Percentiles rank a stretch among this genome's conserved stretches.
Evolutionary conservation across 2,888 invertebrate species (phyloP).

Genomic region (Lepetodrilus schrolli): DNA sequence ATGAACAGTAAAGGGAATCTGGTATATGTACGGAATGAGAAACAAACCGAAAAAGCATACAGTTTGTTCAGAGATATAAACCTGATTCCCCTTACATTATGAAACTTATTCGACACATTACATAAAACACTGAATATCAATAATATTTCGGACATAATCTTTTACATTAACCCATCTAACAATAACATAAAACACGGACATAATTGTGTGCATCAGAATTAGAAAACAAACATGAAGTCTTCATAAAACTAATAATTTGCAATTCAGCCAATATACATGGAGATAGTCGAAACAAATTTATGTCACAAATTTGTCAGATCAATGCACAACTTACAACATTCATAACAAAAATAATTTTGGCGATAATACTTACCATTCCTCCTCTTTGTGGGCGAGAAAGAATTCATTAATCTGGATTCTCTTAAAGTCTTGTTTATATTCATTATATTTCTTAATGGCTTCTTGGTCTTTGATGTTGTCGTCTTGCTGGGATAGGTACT

Average conservation of each 20-base stretch:
- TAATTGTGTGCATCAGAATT: no score
- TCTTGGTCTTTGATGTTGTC: constrained; percentile 95
- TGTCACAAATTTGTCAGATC: no score
- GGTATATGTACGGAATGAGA: no score
- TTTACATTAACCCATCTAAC: background rate
- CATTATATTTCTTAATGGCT: constrained; percentile 97
- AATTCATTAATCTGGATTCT: constrained; percentile 97
- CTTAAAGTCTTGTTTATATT: constrained; percentile 97
- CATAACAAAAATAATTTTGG: no score
- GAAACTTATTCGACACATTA: no score
- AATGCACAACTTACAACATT: no score
- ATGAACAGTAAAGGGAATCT: constrained; percentile 19
- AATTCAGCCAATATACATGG: no score
- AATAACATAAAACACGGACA: background rate
- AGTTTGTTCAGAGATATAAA: background rate
- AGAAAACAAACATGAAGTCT: no score
- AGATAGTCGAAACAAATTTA: no score
- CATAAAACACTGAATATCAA: background rate
- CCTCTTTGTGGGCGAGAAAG: constrained; percentile 98
- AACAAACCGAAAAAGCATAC: no score
- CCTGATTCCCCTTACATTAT: constrained; percentile 22
- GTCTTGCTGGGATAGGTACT: constrained; percentile 95
- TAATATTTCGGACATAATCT: background rate
- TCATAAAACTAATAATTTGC: no score
- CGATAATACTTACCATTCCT: constrained; percentile 98